These are phyloP conservation scores for Distichodus sexfasciatus DNA, from an alignment of 2,797 vertebrate genomes.

Conservation along the genomic window DNA sequence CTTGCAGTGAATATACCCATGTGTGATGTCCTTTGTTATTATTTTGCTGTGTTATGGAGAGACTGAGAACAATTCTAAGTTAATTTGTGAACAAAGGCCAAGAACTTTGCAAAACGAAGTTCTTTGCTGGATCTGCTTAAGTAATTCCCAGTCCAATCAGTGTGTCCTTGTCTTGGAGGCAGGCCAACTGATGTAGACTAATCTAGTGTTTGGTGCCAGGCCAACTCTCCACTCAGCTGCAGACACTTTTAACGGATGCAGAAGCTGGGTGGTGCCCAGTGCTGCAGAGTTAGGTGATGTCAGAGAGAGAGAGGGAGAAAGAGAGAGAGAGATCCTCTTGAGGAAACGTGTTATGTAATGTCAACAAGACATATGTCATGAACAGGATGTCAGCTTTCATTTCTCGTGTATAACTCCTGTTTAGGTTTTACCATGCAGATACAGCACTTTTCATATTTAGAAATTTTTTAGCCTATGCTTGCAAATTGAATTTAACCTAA, in stretches of 20 bases:
- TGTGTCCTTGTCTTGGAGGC: constrained; percentile 17
- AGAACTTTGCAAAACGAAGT: background rate
- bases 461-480: too few relatives aligned
- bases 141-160: constrained; percentile 12
- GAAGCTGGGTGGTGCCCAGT: constrained; percentile 24
- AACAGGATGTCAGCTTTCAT: background rate
- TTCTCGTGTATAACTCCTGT: background rate
- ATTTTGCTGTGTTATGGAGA: background rate
- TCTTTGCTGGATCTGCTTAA: background rate
- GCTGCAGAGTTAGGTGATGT: constrained; percentile 6
- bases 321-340: constrained; percentile 6
- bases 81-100: background rate
- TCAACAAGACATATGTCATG: background rate
- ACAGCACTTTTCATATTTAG: too few relatives aligned
- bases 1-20: background rate
- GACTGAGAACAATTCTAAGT: background rate
- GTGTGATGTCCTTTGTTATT: background rate
- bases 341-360: constrained; percentile 11
- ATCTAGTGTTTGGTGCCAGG: constrained; percentile 37
- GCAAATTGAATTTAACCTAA: too few relatives aligned
- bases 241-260: constrained; percentile 34
- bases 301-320: constrained; percentile 35
- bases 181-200: constrained; percentile 18
- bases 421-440: background rate
- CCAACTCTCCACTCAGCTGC: constrained; percentile 41